Conservation (phyloP, 2,888 invertebrate species). For the Troglohyphantes excavatus region DNA sequence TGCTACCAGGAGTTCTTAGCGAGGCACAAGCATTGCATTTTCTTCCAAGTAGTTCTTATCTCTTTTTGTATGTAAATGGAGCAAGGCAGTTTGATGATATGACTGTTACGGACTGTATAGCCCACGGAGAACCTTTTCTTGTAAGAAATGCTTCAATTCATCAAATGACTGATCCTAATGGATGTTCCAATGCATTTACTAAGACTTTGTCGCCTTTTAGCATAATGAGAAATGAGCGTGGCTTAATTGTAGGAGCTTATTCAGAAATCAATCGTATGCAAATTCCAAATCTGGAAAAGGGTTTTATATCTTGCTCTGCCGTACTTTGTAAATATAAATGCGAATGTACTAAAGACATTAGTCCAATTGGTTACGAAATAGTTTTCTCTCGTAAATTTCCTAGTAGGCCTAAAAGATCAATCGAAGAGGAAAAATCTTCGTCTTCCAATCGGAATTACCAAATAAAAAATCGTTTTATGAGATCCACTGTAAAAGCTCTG, state of each 20-base stretch:
- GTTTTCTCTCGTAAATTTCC: not conserved
- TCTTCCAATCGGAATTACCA: not conserved
- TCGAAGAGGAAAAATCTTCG: not conserved
- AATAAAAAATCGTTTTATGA: not conserved
- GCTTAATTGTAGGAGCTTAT: not conserved
- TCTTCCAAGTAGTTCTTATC: not conserved
- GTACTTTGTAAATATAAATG: not conserved
- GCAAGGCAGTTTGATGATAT: not conserved
- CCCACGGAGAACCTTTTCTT: constrained; percentile 4
- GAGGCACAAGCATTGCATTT: not conserved
- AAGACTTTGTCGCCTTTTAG: not conserved
- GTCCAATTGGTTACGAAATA: not conserved
- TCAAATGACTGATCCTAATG: not conserved
- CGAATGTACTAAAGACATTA: not conserved
- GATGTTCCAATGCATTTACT: not conserved
- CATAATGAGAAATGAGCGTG: not conserved
- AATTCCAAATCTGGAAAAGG: not conserved
- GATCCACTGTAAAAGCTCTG: not conserved
- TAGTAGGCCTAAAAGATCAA: not conserved
- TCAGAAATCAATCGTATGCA: not conserved
- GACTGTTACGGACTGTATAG: not conserved
- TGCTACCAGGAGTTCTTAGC: not conserved
- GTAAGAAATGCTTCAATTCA: not conserved
- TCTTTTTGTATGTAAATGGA: not conserved
- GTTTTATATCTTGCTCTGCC: not conserved